Percentiles rank a stretch among this genome's conserved stretches.
Conservation (phyloP, 2,113 vertebrate genomes). For the Odocoileus virginianus region DNA sequence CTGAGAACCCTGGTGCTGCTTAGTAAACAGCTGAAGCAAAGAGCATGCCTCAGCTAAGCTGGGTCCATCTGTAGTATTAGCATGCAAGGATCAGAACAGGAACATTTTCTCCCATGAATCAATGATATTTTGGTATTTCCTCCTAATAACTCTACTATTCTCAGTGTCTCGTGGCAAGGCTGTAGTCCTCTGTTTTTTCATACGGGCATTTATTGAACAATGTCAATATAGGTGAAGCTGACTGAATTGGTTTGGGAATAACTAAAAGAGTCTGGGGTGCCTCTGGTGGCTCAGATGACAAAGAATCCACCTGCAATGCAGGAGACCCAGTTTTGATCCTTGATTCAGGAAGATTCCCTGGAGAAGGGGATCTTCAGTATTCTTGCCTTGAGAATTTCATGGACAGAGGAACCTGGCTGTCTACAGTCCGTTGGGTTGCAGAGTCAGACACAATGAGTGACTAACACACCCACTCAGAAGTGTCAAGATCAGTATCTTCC, state of each 20-base stretch:
- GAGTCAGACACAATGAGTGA: background rate
- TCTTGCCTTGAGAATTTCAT: background rate
- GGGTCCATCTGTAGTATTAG: slow-evolving; percentile 71
- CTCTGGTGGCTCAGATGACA: background rate
- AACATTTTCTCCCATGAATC: slow-evolving; percentile 53
- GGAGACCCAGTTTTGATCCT: background rate
- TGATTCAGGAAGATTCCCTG: background rate
- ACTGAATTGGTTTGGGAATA: background rate
- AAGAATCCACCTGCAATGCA: background rate
- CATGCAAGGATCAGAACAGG: slow-evolving; percentile 48
- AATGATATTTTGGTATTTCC: slow-evolving; percentile 46
- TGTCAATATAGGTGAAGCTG: background rate
- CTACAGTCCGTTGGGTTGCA: background rate
- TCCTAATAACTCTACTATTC: slow-evolving; percentile 52
- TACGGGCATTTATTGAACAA: background rate
- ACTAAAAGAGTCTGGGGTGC: background rate
- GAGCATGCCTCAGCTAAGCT: slow-evolving; percentile 73
- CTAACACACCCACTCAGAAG: background rate
- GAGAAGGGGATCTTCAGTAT: background rate
- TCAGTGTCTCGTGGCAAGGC: background rate
- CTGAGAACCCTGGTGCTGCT: slow-evolving; percentile 78
- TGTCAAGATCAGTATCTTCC: background rate
- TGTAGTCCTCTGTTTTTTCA: background rate
- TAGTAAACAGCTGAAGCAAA: slow-evolving; percentile 80
- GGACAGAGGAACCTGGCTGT: background rate